These are phyloP conservation scores for Pristionchus japonicus DNA, from an alignment of 2,888 invertebrate species.

Conservation along the genomic window DNA sequence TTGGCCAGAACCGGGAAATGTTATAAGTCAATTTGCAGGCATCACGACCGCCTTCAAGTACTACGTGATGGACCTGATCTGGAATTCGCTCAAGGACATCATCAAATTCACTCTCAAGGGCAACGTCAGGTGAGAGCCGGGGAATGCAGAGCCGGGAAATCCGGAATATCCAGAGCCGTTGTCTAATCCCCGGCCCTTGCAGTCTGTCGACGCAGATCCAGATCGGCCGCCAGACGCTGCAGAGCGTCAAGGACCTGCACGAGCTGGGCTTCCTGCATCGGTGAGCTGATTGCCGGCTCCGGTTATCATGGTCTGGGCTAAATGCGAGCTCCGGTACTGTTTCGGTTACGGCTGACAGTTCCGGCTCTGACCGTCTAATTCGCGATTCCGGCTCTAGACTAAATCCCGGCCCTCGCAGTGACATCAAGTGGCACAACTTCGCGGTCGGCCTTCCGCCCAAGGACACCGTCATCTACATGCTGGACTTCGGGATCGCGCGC, in stretches of 20 bases:
- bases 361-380: not conserved
- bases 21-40: not conserved
- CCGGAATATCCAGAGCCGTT: not conserved
- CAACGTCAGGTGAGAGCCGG: not conserved
- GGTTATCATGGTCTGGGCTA: not conserved
- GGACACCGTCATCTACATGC: not conserved
- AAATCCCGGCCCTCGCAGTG: not conserved
- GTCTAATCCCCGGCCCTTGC: not conserved
- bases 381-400: not conserved
- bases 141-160: no score
- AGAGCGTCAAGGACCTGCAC: not conserved
- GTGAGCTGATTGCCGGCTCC: conserved; percentile 3
- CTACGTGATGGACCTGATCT: not conserved
- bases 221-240: not conserved
- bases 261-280: not conserved
- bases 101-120: not conserved
- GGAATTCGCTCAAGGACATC: not conserved
- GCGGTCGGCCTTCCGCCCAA: not conserved
- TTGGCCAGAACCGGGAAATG: no score
- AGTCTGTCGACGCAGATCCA: not conserved
- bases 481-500: not conserved
- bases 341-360: not conserved
- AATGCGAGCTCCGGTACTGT: no score
- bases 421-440: not conserved
- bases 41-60: not conserved